These are phyloP conservation scores for Scomber scombrus DNA, from an alignment of 2,113 vertebrate genomes.

Conservation along the genomic window DNA sequence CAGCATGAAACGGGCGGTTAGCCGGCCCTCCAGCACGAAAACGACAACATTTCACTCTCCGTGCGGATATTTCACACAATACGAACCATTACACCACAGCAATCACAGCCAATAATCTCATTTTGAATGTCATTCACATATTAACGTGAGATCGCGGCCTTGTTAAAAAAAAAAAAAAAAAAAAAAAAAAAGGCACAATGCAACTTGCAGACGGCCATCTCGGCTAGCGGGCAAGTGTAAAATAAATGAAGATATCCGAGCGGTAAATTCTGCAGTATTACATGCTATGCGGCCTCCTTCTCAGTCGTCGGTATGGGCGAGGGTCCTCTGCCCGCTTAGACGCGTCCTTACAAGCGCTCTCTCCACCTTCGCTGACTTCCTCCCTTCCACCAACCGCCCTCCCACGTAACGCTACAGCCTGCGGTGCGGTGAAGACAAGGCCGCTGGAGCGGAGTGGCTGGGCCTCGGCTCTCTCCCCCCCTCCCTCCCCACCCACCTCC, in stretches of 20 bases:
- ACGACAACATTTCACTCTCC: slow-evolving; percentile 12
- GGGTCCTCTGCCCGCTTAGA: slow-evolving; percentile 55
- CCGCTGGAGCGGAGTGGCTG: slow-evolving; percentile 80
- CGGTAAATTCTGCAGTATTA: slow-evolving; percentile 52
- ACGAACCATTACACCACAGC: slow-evolving; percentile 26
- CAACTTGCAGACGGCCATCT: slow-evolving; percentile 80
- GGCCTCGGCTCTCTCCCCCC: slow-evolving; percentile 75
- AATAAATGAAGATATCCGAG: slow-evolving; percentile 57
- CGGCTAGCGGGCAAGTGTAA: slow-evolving; percentile 75
- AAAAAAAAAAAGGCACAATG: slow-evolving; percentile 76
- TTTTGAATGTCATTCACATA: slow-evolving; percentile 67
- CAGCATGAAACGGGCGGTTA: slow-evolving; percentile 67
- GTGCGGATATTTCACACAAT: slow-evolving; percentile 36
- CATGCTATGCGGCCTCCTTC: slow-evolving; percentile 61
- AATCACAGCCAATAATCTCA: slow-evolving; percentile 38
- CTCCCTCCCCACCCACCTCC: slow-evolving; percentile 63
- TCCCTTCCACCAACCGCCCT: slow-evolving; percentile 78
- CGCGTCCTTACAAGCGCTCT: slow-evolving; percentile 62
- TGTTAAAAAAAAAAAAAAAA: slow-evolving; percentile 33
- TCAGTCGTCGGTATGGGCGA: slow-evolving; percentile 43
- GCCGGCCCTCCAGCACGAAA: slow-evolving; percentile 25
- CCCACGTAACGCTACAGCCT: slow-evolving; percentile 78
- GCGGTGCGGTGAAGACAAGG: slow-evolving; percentile 82
- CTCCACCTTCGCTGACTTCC: slow-evolving; percentile 76
- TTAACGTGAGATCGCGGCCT: slow-evolving; percentile 79